Evolutionary conservation across 1,140 invertebrate species (phyloP).

Genomic region (Drosophila varians): DNA sequence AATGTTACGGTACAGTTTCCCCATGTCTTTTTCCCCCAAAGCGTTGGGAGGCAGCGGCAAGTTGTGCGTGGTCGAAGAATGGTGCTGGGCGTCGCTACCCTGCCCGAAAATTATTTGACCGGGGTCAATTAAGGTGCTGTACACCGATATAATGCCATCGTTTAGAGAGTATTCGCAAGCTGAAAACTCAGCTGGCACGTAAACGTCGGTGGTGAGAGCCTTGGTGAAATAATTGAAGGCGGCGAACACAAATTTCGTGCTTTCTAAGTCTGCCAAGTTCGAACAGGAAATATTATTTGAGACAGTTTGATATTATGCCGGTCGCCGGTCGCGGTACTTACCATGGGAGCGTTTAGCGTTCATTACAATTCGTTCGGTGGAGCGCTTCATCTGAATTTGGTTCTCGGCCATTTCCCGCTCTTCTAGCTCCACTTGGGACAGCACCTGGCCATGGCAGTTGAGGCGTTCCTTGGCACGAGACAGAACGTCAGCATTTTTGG

Average conservation of each 20-base stretch:
- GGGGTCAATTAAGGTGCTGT: conserved; percentile 67
- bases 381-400: conserved; percentile 49
- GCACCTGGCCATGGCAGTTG: conserved; percentile 39
- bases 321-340: conserved; percentile 2
- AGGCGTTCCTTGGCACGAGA: conserved; percentile 15
- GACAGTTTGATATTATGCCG: neutral
- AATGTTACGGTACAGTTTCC: conserved; percentile 54
- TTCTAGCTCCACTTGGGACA: conserved; percentile 38
- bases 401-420: conserved; percentile 14
- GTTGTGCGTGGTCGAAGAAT: conserved; percentile 50
- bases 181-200: conserved; percentile 72
- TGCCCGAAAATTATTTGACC: conserved; percentile 63
- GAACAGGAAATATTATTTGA: neutral
- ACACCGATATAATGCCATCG: conserved; percentile 45
- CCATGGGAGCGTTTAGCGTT: conserved; percentile 34
- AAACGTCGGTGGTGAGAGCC: conserved; percentile 29
- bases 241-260: conserved; percentile 48
- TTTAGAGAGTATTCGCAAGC: conserved; percentile 63
- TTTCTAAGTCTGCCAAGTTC: conserved; percentile 45
- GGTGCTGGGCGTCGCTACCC: conserved; percentile 48
- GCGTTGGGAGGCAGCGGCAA: conserved; percentile 71
- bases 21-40: conserved; percentile 62
- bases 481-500: conserved; percentile 32
- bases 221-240: conserved; percentile 74
- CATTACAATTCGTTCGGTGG: conserved; percentile 52